A percentile compares a stretch with the other conserved stretches of the same genome.
These are phyloP conservation scores for Crotalus helleri DNA, from an alignment of 2,113 vertebrate species.

Conservation along the genomic window DNA sequence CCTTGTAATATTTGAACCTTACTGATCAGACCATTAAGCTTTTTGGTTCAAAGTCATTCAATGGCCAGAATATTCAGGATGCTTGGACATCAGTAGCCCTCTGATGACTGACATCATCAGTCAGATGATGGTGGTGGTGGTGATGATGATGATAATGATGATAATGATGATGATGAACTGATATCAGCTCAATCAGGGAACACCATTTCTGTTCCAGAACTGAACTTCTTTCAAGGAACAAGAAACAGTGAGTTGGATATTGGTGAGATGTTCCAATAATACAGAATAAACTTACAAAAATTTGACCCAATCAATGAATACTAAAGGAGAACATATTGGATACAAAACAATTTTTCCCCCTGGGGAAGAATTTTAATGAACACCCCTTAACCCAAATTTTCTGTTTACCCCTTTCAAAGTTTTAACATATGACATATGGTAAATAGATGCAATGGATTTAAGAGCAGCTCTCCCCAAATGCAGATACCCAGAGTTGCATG, in stretches of 20 bases:
- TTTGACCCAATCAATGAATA: not conserved
- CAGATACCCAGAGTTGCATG: not conserved
- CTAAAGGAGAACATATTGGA: not conserved
- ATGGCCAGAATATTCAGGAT: not conserved
- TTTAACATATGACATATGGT: not conserved
- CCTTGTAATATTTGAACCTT: not conserved
- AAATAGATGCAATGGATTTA: not conserved
- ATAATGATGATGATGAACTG: not conserved
- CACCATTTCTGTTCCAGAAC: not conserved
- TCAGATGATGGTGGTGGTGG: not conserved
- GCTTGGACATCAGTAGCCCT: not conserved
- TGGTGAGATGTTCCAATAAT: conserved; percentile 10
- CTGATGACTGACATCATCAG: not conserved
- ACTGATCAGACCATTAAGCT: not conserved
- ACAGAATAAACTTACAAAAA: not conserved
- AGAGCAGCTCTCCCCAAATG: not conserved
- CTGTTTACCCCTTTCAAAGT: not conserved
- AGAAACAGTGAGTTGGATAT: too few relatives aligned
- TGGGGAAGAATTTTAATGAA: not conserved
- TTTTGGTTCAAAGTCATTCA: not conserved
- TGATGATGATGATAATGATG: too few relatives aligned
- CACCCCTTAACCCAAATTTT: not conserved
- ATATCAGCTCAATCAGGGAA: not conserved
- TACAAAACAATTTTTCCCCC: not conserved
- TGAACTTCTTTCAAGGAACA: not conserved